Evolutionary conservation across 2,888 invertebrate genomes (phyloP).

Genomic region (Sceliomorpha sp.): DNA sequence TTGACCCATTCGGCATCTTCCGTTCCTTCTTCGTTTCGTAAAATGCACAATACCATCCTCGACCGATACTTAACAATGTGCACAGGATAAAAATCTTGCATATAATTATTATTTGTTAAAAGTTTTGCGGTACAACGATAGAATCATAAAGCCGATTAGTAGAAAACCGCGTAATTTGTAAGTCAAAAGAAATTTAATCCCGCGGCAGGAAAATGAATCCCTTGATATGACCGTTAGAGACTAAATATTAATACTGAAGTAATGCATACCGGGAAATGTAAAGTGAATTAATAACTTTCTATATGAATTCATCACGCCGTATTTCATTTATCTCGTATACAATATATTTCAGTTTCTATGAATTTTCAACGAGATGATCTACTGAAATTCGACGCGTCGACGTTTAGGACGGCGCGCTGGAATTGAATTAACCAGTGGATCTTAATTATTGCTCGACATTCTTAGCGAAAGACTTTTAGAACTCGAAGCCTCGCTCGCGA

Average conservation of each 20-base stretch:
- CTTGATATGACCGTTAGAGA: too few species aligned
- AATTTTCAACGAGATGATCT: constrained; percentile 18
- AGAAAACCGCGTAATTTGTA: too few species aligned
- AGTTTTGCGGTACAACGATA: too few species aligned
- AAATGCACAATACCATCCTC: constrained; percentile 15
- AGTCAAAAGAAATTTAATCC: too few species aligned
- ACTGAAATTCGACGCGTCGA: constrained; percentile 12
- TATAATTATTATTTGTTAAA: too few species aligned
- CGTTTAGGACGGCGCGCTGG: constrained; percentile 5
- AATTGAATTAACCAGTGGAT: constrained; percentile 20
- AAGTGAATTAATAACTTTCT: background rate
- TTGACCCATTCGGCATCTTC: constrained; percentile 19
- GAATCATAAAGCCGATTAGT: too few species aligned
- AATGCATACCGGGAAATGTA: too few species aligned
- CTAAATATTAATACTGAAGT: too few species aligned
- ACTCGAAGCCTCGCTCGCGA: constrained; percentile 16
- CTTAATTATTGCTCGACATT: constrained; percentile 17
- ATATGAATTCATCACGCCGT: constrained; percentile 10
- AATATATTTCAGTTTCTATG: constrained; percentile 18
- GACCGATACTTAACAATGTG: constrained; percentile 5
- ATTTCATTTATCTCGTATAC: background rate
- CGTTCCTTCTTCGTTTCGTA: constrained; percentile 11
- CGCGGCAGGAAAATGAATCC: too few species aligned
- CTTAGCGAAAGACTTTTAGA: constrained; percentile 12
- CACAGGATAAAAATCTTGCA: too few species aligned